Evolutionary conservation across 2,797 vertebrate species (phyloP).

Genomic region (Bryconaethiops microstoma): DNA sequence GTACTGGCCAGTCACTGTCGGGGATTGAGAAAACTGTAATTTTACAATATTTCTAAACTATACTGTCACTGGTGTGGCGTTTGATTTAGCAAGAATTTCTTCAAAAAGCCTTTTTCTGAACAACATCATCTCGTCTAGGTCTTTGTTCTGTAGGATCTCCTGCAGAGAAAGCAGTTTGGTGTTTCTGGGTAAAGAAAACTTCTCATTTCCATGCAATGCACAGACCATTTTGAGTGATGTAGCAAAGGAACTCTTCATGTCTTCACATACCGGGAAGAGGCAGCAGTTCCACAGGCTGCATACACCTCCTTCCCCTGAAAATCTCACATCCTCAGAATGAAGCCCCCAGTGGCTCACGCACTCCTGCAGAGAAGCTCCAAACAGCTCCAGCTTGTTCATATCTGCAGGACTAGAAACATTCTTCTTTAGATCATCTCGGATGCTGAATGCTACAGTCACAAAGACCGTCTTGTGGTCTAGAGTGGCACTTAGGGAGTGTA

Average conservation of each 20-base stretch:
- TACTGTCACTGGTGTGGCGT: not conserved
- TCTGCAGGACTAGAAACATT: constrained; percentile 68
- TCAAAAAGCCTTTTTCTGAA: constrained; percentile 84
- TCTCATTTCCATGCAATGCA: constrained; percentile 67
- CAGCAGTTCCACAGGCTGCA: constrained; percentile 87
- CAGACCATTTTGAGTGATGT: constrained; percentile 81
- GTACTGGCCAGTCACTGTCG: no score
- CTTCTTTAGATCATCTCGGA: constrained; percentile 84
- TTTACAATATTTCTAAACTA: not conserved
- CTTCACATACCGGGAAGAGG: constrained; percentile 85
- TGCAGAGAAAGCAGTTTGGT: constrained; percentile 82
- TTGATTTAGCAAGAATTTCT: constrained; percentile 72
- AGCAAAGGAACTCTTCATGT: constrained; percentile 75
- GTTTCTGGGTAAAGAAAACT: constrained; percentile 62
- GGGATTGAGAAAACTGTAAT: no score
- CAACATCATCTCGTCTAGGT: constrained; percentile 84
- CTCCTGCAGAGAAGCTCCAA: constrained; percentile 73
- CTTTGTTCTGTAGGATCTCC: constrained; percentile 84
- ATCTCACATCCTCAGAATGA: constrained; percentile 72
- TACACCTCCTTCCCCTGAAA: constrained; percentile 72
- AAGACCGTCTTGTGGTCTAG: constrained; percentile 65
- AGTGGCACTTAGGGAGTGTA: constrained; percentile 84
- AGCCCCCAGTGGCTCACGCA: constrained; percentile 82
- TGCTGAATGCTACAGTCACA: constrained; percentile 80
- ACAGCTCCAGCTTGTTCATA: constrained; percentile 72